phyloP scores from a whole-genome alignment of 2,113 vertebrate genomes.

The Noctilio leporinus region DNA sequence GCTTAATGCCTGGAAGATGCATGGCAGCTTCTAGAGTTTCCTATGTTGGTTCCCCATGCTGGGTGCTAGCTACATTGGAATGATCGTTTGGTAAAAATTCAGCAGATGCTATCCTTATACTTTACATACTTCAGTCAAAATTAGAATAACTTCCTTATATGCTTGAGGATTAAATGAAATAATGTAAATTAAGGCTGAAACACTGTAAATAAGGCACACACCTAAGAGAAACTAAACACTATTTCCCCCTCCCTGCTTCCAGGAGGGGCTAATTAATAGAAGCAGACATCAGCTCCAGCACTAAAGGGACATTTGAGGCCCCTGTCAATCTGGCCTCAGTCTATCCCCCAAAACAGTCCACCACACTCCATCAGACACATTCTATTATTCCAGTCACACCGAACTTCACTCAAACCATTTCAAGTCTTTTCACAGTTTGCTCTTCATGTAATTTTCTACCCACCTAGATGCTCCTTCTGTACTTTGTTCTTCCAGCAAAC shows the following conservation, averaged over 20 bases:
- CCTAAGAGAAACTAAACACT: not conserved
- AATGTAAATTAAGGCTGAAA: not conserved
- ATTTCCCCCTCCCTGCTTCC: not conserved
- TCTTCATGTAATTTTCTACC: not conserved
- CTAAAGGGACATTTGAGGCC: not conserved
- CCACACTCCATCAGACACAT: not conserved
- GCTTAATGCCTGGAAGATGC: not conserved
- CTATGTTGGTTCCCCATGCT: not conserved
- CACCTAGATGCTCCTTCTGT: not conserved
- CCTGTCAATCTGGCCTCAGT: not conserved
- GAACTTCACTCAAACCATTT: not conserved
- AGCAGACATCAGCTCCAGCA: not conserved
- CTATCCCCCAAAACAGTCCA: not conserved
- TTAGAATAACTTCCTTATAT: not conserved
- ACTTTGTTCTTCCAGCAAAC: not conserved
- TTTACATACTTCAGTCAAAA: not conserved
- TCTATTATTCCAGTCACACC: not conserved
- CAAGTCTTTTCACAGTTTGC: not conserved
- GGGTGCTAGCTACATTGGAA: not conserved
- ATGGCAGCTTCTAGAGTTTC: too few relatives aligned
- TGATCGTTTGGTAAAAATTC: not conserved
- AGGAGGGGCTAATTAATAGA: not conserved
- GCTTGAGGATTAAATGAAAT: not conserved
- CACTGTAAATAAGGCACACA: not conserved
- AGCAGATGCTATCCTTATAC: not conserved